These are phyloP conservation scores for Macrocentrus cingulum DNA, from an alignment of 1,140 invertebrate species.

Conservation along the genomic window DNA sequence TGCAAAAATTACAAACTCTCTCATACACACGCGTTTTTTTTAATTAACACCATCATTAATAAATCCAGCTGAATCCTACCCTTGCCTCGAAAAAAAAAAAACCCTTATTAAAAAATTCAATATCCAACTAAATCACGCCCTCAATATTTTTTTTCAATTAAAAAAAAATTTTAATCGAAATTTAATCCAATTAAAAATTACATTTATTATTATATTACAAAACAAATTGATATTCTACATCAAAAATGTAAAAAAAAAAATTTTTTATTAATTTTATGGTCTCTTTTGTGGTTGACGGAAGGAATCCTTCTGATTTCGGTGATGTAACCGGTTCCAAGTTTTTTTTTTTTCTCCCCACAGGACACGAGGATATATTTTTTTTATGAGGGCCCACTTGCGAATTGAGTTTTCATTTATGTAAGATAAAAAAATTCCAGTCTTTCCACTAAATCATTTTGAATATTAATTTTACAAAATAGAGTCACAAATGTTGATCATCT, in stretches of 20 bases:
- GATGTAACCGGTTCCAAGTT: slow-evolving; percentile 48
- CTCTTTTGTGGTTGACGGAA: slow-evolving; percentile 51
- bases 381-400: too few species aligned
- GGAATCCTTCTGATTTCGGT: slow-evolving; percentile 55
- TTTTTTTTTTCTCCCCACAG: slow-evolving; percentile 15
- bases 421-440: neutral
- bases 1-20: slow-evolving; percentile 12
- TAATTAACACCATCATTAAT: slow-evolving; percentile 5
- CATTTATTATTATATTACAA: too few species aligned
- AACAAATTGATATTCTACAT: too few species aligned
- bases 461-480: slow-evolving; percentile 6
- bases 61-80: too few species aligned
- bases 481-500: too few species aligned
- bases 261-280: too few species aligned
- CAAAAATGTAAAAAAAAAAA: too few species aligned
- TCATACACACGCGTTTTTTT: slow-evolving; percentile 14
- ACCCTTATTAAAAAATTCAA: neutral
- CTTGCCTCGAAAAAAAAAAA: too few species aligned
- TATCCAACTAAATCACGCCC: neutral
- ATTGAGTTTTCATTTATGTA: slow-evolving; percentile 17
- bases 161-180: too few species aligned
- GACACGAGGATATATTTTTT: too few species aligned
- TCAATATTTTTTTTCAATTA: too few species aligned
- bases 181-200: too few species aligned
- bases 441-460: slow-evolving; percentile 1